These are phyloP conservation scores for Periphyllus acericola DNA, from an alignment of 2,888 invertebrate species.

Conservation along the genomic window DNA sequence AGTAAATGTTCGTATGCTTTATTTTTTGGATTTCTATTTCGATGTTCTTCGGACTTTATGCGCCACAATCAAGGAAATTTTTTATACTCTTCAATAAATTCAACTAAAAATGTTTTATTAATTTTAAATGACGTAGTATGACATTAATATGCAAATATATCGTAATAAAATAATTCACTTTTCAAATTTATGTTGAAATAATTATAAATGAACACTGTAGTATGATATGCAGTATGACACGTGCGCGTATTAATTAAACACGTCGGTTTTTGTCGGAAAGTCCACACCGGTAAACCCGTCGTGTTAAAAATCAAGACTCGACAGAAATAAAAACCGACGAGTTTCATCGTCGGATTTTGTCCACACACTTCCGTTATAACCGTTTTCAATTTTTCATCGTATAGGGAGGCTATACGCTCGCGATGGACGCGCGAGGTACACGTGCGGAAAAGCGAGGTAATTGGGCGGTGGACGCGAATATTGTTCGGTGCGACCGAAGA, in stretches of 20 bases:
- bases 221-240: neutral
- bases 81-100: slow-evolving; percentile 9
- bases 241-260: neutral
- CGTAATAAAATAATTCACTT: neutral
- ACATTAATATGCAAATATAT: neutral
- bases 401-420: too few relatives aligned
- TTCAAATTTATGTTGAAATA: neutral
- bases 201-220: neutral
- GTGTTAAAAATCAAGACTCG: slow-evolving; percentile 23
- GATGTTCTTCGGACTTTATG: too few relatives aligned
- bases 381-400: too few relatives aligned
- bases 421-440: too few relatives aligned
- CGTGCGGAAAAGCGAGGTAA: too few relatives aligned
- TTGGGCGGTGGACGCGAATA: too few relatives aligned
- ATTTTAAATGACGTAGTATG: neutral
- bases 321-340: neutral
- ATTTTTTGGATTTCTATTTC: too few relatives aligned
- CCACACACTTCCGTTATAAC: too few relatives aligned
- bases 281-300: slow-evolving; percentile 20
- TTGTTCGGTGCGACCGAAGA: too few relatives aligned
- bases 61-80: slow-evolving; percentile 1
- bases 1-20: slow-evolving; percentile 12
- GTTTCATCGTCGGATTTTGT: too few relatives aligned
- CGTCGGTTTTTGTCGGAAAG: slow-evolving; percentile 8
- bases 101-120: neutral